phyloP scores from a whole-genome alignment of 2,113 vertebrate species.

The Cyprinodon brontotheroides region DNA sequence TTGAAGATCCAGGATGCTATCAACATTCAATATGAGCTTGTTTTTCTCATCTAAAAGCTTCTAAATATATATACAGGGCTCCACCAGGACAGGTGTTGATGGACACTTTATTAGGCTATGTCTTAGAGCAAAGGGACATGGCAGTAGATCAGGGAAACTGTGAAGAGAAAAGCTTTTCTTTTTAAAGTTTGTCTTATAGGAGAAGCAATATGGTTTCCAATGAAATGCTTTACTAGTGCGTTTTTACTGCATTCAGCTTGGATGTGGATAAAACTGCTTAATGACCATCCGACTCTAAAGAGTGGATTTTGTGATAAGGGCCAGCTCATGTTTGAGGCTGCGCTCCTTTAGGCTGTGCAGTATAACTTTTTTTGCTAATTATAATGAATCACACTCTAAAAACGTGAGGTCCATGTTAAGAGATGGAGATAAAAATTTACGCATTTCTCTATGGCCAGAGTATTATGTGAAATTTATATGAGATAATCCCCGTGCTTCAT shows the following conservation, averaged over 20 bases:
- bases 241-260: slow-evolving; percentile 23
- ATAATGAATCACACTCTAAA: slow-evolving; percentile 41
- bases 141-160: neutral
- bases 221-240: neutral
- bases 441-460: slow-evolving; percentile 26
- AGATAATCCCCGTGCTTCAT: neutral
- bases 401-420: slow-evolving; percentile 39
- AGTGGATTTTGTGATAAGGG: slow-evolving; percentile 57
- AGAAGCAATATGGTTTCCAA: slow-evolving; percentile 3
- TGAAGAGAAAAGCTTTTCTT: neutral
- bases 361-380: slow-evolving; percentile 50
- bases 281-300: slow-evolving; percentile 48
- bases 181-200: neutral
- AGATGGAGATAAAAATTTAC: slow-evolving; percentile 31
- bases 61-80: neutral
- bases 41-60: neutral
- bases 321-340: slow-evolving; percentile 37
- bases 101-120: neutral
- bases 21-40: neutral
- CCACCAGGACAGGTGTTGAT: neutral
- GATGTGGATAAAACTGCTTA: slow-evolving; percentile 46
- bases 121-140: neutral
- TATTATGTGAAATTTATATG: slow-evolving; percentile 25
- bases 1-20: neutral
- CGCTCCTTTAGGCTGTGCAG: slow-evolving; percentile 33